Percentiles rank a stretch among this genome's conserved stretches.
Evolutionary conservation across 2,888 invertebrate species (phyloP).

Genomic region (Chrysotoxum bicinctum): DNA sequence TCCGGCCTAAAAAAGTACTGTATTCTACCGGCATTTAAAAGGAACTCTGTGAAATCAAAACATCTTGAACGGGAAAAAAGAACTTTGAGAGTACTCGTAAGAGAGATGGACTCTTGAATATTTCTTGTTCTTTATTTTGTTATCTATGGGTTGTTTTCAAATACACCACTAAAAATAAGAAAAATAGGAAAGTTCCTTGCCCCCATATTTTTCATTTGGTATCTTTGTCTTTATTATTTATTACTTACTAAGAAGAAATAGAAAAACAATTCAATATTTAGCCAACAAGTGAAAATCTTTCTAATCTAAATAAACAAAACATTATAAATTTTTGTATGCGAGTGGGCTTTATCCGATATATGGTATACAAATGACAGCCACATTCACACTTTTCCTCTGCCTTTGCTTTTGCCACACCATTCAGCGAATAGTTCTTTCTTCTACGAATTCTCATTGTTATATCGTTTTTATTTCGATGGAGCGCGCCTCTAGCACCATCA

Average conservation of each 20-base stretch:
- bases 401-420: conserved; percentile 37
- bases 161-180: background rate
- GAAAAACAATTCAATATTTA: conserved; percentile 10
- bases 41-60: no score
- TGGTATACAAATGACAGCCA: conserved; percentile 50
- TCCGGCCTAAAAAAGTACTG: no score
- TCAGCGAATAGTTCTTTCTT: conserved; percentile 61
- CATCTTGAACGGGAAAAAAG: no score
- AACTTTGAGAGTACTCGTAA: no score
- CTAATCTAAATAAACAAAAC: conserved; percentile 66
- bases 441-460: conserved; percentile 64
- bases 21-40: no score
- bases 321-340: conserved; percentile 58
- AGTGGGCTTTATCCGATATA: conserved; percentile 63
- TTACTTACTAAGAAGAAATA: background rate
- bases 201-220: background rate
- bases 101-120: background rate
- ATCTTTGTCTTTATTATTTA: background rate
- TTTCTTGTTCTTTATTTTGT: no score
- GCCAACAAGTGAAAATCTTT: conserved; percentile 45
- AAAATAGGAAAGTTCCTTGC: background rate
- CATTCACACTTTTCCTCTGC: conserved; percentile 52
- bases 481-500: conserved; percentile 60
- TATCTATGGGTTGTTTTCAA: no score
- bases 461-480: conserved; percentile 39